These are phyloP conservation scores for Sympetrum striolatum DNA, from an alignment of 2,888 invertebrate species.

Conservation along the genomic window DNA sequence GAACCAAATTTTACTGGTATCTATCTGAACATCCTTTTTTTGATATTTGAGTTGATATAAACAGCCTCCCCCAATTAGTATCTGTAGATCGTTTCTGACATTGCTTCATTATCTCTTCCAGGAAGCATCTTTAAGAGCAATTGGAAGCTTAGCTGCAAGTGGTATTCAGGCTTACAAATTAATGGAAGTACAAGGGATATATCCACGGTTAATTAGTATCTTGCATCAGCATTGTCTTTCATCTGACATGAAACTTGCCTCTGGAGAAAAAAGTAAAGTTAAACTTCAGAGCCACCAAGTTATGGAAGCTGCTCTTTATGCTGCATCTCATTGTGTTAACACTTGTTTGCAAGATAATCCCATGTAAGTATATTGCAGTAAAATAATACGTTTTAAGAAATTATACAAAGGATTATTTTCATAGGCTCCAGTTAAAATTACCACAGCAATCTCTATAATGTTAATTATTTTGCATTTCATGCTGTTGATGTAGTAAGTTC, in stretches of 20 bases:
- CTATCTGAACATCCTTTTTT: background rate
- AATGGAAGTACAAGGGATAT: conserved; percentile 47
- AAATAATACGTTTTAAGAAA: too few relatives aligned
- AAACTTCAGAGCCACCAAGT: background rate
- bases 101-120: background rate
- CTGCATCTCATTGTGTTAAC: conserved; percentile 53
- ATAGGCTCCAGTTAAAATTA: too few relatives aligned
- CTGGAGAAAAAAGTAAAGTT: background rate
- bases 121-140: conserved; percentile 48
- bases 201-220: conserved; percentile 45
- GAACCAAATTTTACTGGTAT: conserved; percentile 32
- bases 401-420: too few relatives aligned
- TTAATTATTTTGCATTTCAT: too few relatives aligned
- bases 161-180: conserved; percentile 46
- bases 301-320: conserved; percentile 53
- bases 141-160: conserved; percentile 49
- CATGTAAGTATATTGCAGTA: conserved; percentile 51
- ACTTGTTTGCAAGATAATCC: conserved; percentile 51
- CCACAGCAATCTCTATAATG: too few relatives aligned
- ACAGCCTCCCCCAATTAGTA: background rate
- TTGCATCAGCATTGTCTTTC: background rate
- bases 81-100: background rate
- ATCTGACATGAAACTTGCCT: conserved; percentile 50
- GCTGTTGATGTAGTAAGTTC: too few relatives aligned
- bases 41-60: background rate